Conservation (phyloP, 92 coral and sea anemone genomes). For the Virgularia gustaviana region DNA sequence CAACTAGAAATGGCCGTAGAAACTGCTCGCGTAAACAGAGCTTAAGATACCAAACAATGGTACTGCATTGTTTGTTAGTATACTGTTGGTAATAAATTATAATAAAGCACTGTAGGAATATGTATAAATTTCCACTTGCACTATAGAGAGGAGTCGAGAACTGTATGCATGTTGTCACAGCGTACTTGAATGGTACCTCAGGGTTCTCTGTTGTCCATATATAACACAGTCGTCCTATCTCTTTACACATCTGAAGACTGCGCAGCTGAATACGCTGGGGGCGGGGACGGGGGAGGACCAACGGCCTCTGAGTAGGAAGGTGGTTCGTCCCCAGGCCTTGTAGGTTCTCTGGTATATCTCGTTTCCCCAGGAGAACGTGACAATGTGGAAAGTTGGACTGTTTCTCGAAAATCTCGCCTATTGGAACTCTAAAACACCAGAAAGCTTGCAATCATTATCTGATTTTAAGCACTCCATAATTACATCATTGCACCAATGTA, state of each 20-base stretch:
- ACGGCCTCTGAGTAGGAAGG: slow-evolving; percentile 13
- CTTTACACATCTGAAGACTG: slow-evolving; percentile 1
- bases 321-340: slow-evolving; percentile 29
- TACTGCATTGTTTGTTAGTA: no score
- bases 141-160: no score
- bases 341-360: slow-evolving; percentile 2
- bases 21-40: no score
- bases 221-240: no score
- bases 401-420: background rate
- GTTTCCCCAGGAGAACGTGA: background rate
- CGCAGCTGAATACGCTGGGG: background rate
- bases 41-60: no score
- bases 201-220: no score
- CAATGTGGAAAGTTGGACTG: background rate
- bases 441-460: background rate
- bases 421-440: background rate
- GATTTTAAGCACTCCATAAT: background rate
- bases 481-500: no score
- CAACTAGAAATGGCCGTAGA: no score
- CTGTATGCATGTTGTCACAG: background rate
- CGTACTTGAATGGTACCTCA: background rate
- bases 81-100: no score
- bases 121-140: no score
- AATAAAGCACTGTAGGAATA: no score
- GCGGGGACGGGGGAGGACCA: slow-evolving; percentile 27